Evolutionary conservation across 2,888 invertebrate genomes (phyloP).

Genomic region (Leistus spinibarbis): DNA sequence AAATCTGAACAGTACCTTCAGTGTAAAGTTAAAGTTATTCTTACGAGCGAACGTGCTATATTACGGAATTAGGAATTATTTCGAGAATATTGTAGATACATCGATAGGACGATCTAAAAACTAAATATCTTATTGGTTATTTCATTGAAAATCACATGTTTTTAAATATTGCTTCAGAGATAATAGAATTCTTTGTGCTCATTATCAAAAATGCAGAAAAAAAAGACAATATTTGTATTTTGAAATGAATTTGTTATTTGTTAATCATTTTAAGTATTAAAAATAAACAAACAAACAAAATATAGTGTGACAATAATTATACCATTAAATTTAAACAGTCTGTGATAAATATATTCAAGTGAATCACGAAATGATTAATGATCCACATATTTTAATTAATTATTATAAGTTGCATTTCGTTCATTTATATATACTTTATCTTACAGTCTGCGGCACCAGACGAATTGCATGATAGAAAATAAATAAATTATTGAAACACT

Average conservation of each 20-base stretch:
- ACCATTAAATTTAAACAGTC: neutral
- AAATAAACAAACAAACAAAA: neutral
- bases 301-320: conserved; percentile 1
- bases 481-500: neutral
- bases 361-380: conserved; percentile 3
- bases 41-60: too few relatives aligned
- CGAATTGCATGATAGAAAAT: neutral
- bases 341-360: conserved; percentile 1
- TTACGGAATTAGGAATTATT: too few relatives aligned
- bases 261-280: neutral
- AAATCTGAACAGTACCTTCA: too few relatives aligned
- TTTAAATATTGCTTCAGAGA: neutral
- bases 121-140: too few relatives aligned
- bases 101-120: too few relatives aligned
- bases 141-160: neutral
- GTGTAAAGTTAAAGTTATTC: too few relatives aligned
- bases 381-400: neutral
- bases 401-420: neutral
- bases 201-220: neutral
- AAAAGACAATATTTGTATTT: neutral
- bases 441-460: neutral
- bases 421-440: neutral
- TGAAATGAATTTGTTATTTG: neutral
- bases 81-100: too few relatives aligned
- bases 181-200: neutral